Percentiles rank a stretch among this genome's conserved stretches.
phyloP scores from a whole-genome alignment of 2,113 vertebrate genomes.

The Plotosus lineatus region DNA sequence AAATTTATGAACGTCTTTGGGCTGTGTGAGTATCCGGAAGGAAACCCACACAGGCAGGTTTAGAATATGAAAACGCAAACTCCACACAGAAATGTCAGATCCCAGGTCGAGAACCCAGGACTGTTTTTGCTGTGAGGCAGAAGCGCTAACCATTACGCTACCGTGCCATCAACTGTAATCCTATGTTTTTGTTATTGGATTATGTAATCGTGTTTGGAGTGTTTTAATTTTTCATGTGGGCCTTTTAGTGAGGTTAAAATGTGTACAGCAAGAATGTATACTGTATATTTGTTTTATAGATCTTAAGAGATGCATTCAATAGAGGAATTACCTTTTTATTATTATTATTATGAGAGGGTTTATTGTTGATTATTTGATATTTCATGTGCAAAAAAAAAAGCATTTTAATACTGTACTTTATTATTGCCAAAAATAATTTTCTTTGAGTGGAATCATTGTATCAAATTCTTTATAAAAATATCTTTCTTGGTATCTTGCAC shows the following conservation, averaged over 20 bases:
- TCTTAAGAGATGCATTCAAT: background rate
- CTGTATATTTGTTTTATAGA: background rate
- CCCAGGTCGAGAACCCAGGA: too few relatives aligned
- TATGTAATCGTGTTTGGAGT: background rate
- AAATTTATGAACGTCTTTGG: too few relatives aligned
- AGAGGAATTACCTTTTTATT: background rate
- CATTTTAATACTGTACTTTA: background rate
- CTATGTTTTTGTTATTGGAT: background rate
- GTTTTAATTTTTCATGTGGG: background rate
- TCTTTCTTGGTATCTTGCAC: background rate
- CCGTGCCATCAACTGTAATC: background rate
- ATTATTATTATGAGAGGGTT: background rate
- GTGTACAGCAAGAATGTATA: slow-evolving; percentile 3
- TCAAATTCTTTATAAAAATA: too few relatives aligned
- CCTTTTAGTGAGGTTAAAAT: background rate
- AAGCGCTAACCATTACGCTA: too few relatives aligned
- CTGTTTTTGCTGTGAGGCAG: too few relatives aligned
- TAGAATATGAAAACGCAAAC: too few relatives aligned
- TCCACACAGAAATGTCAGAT: too few relatives aligned
- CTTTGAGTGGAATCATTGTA: background rate
- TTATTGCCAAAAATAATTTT: background rate
- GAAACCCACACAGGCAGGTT: too few relatives aligned
- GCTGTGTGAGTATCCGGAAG: too few relatives aligned
- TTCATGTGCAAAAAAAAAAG: background rate
- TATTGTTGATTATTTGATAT: background rate